A percentile compares a stretch with the other conserved stretches of the same genome.
phyloP scores from a whole-genome alignment of 2,888 invertebrate genomes.

The Eutolmus rufibarbis region DNA sequence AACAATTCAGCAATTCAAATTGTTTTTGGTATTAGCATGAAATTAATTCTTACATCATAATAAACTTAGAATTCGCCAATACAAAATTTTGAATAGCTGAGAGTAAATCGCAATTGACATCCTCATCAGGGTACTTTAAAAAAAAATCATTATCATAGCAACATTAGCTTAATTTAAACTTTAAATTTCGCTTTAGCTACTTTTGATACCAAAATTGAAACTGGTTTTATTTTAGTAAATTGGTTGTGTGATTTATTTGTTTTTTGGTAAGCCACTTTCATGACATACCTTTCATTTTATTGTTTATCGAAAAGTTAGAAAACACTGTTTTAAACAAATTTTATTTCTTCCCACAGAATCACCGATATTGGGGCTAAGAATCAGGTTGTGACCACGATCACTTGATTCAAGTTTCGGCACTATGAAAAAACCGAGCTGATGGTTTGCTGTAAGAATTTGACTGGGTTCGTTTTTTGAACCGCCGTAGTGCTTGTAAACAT shows the following conservation, averaged over 20 bases:
- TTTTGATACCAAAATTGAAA: neutral
- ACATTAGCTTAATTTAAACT: neutral
- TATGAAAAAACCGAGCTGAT: neutral
- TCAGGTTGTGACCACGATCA: constrained; percentile 68
- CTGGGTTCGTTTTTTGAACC: constrained; percentile 20
- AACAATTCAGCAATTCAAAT: too few species aligned
- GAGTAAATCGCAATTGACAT: too few species aligned
- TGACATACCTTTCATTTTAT: neutral
- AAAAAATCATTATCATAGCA: neutral
- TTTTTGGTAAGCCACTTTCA: constrained; percentile 32
- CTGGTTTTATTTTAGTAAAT: constrained; percentile 11
- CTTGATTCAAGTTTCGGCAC: constrained; percentile 53
- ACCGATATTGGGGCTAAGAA: constrained; percentile 68
- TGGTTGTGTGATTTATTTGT: constrained; percentile 48
- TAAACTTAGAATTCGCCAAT: too few species aligned
- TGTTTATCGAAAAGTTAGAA: neutral
- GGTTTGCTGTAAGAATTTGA: neutral
- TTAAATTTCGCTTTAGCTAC: neutral
- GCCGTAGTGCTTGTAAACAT: neutral
- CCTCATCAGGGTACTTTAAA: too few species aligned
- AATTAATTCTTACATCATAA: too few species aligned
- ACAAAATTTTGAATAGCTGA: neutral
- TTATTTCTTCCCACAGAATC: constrained; percentile 61
- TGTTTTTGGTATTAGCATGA: too few species aligned
- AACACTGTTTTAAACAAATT: neutral